Conservation (phyloP, 2,797 vertebrate genomes). For the Pangasius larnaudii region DNA sequence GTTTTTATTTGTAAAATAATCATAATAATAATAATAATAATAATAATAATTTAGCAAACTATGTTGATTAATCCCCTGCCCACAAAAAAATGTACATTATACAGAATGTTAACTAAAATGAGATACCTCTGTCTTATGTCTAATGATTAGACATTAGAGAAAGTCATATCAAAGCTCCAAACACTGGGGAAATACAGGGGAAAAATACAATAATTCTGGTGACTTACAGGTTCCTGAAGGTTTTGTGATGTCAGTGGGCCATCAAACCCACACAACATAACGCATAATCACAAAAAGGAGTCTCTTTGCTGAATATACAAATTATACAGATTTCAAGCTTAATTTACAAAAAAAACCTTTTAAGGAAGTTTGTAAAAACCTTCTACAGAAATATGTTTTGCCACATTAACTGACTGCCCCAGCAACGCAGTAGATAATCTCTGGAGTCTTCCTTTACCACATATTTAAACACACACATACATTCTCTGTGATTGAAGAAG, state of each 20-base stretch:
- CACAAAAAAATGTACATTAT: background rate
- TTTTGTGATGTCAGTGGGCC: background rate
- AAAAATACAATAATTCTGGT: background rate
- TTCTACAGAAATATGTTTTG: background rate
- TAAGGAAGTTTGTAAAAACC: background rate
- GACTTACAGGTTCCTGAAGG: background rate
- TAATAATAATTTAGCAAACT: background rate
- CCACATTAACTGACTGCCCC: background rate
- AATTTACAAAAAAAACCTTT: background rate
- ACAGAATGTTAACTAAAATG: background rate
- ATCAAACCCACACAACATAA: background rate
- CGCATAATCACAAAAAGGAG: background rate
- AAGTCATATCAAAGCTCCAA: background rate
- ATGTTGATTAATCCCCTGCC: background rate
- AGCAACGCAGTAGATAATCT: background rate
- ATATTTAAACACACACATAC: constrained; percentile 15
- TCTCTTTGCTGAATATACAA: background rate
- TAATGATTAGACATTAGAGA: background rate
- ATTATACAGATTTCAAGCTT: background rate
- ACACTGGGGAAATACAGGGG: background rate
- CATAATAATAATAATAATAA: too few relatives aligned
- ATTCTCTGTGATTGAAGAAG: constrained; percentile 7
- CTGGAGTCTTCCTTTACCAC: background rate
- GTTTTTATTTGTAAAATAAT: background rate
- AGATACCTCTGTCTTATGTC: background rate